A percentile compares a stretch with the other conserved stretches of the same genome.
phyloP scores from a whole-genome alignment of 2,113 vertebrate genomes.

The Pongo abelii region DNA sequence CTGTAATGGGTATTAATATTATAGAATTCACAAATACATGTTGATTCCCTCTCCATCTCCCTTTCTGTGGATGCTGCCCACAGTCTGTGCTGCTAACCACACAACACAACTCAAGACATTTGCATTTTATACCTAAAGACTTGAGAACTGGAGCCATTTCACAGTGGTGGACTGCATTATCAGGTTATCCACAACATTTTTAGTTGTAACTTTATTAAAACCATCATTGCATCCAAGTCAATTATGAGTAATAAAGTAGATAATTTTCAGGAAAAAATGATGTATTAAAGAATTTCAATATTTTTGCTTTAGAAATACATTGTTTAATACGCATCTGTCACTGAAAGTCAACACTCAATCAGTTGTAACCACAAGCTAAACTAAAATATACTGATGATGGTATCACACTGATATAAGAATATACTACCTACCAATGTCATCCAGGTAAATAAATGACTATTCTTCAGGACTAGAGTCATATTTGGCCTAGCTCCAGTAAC shows the following conservation, averaged over 20 bases:
- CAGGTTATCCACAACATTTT: not conserved
- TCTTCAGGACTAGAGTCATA: not conserved
- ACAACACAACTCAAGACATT: not conserved
- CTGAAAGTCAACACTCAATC: not conserved
- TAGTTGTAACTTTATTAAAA: slow-evolving; percentile 1
- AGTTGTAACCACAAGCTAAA: not conserved
- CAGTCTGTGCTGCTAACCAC: not conserved
- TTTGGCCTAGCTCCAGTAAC: not conserved
- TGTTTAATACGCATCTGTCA: not conserved
- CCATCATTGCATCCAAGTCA: not conserved
- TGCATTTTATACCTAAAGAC: not conserved
- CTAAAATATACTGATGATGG: not conserved
- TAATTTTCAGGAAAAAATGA: not conserved
- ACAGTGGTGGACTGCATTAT: not conserved
- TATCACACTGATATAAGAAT: not conserved
- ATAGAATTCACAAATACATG: not conserved
- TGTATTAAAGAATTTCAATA: not conserved
- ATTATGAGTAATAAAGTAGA: not conserved
- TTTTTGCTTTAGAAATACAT: slow-evolving; percentile 22
- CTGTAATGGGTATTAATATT: not conserved
- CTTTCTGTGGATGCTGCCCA: not conserved
- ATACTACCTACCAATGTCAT: not conserved
- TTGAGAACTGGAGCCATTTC: not conserved
- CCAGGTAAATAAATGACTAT: not conserved
- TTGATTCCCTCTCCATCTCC: not conserved